These are phyloP conservation scores for Megalurothrips usitatus DNA, from an alignment of 2,888 invertebrate species.

Conservation along the genomic window DNA sequence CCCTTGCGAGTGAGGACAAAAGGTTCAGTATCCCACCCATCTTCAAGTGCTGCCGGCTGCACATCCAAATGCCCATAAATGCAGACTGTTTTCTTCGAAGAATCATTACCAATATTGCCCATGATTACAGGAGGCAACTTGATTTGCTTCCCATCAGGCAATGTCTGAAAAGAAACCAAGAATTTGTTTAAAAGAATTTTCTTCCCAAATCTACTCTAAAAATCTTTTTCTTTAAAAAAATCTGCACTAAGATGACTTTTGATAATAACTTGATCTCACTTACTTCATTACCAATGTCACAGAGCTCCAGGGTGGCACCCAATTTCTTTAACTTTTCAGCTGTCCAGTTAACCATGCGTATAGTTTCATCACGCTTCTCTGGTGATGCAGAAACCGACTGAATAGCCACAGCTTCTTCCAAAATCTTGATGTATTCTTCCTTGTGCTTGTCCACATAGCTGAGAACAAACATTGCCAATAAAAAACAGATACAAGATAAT, in stretches of 20 bases:
- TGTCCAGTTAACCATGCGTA: constrained; percentile 82
- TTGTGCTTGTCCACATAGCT: constrained; percentile 78
- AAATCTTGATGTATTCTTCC: constrained; percentile 66
- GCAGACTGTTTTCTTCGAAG: constrained; percentile 84
- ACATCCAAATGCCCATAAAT: constrained; percentile 98
- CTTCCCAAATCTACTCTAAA: neutral
- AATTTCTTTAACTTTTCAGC: constrained; percentile 62
- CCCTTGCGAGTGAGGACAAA: constrained; percentile 83
- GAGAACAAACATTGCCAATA: constrained; percentile 35
- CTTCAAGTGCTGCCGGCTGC: constrained; percentile 86
- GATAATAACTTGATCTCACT: constrained; percentile 5
- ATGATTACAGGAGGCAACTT: constrained; percentile 82
- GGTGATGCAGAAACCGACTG: constrained; percentile 93
- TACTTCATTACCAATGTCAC: constrained; percentile 68
- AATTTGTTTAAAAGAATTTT: neutral
- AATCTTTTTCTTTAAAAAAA: constrained; percentile 29
- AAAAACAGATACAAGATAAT: constrained; percentile 30
- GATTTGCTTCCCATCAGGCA: constrained; percentile 66
- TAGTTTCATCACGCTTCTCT: constrained; percentile 71
- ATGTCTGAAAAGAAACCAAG: constrained; percentile 42
- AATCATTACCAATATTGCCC: constrained; percentile 73
- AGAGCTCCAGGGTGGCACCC: constrained; percentile 66
- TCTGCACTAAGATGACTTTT: no score
- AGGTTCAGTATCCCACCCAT: constrained; percentile 95
- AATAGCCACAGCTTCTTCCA: constrained; percentile 85